Conservation (phyloP, 2,113 vertebrate species). For the Leucosticte australis region DNA sequence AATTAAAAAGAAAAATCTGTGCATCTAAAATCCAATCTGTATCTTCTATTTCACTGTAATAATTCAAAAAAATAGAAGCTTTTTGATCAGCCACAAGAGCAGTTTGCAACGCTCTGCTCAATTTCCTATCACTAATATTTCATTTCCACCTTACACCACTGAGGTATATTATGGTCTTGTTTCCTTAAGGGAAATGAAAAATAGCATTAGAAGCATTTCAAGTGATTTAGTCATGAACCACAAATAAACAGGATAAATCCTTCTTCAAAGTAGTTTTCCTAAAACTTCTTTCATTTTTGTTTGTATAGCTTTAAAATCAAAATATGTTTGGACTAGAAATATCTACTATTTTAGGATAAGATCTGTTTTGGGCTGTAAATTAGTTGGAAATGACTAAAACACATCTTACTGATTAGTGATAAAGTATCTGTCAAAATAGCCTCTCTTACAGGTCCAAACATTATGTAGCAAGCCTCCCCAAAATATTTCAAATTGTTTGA, state of each 20-base stretch:
- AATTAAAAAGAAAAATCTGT: neutral
- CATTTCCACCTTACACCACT: neutral
- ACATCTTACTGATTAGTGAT: neutral
- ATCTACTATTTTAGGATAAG: neutral
- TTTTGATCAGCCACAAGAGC: neutral
- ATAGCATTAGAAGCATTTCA: neutral
- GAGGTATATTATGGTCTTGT: neutral
- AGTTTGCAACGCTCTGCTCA: neutral
- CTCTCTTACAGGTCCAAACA: neutral
- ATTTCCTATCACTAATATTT: neutral
- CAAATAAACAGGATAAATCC: neutral
- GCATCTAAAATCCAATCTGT: neutral
- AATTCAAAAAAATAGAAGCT: neutral
- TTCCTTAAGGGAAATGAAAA: conserved; percentile 2
- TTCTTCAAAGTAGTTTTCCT: neutral
- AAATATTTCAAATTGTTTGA: neutral
- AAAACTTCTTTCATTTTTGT: neutral
- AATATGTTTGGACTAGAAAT: neutral
- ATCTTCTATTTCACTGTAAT: neutral
- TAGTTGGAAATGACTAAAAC: neutral
- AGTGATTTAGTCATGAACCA: neutral
- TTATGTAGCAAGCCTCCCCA: neutral
- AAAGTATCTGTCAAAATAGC: neutral
- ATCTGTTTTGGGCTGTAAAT: neutral
- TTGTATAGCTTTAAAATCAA: neutral